Percentiles rank a stretch among this genome's conserved stretches.
Conservation (phyloP, 64 coral and sea anemone genomes). For the Orbicella faveolata region DNA sequence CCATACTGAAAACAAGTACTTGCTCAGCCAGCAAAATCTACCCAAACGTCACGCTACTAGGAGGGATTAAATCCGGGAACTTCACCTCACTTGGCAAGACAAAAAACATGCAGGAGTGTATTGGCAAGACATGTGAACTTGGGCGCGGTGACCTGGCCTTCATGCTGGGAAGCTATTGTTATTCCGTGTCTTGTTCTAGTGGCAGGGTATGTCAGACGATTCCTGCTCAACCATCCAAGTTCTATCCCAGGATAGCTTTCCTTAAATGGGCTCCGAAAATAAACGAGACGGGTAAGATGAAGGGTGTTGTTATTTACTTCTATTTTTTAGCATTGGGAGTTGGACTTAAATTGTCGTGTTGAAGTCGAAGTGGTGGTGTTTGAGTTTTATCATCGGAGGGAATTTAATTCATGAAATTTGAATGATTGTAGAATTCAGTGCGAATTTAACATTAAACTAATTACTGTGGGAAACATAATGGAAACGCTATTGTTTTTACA, state of each 20-base stretch:
- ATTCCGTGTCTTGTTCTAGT: constrained; percentile 78
- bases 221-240: constrained; percentile 87
- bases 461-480: no score
- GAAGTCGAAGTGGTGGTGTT: no score
- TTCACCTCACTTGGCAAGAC: constrained; percentile 82
- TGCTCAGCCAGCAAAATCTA: constrained; percentile 94
- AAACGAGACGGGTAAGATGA: constrained; percentile 87
- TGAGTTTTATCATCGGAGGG: no score
- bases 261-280: constrained; percentile 96
- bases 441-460: no score
- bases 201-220: constrained; percentile 86
- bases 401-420: no score
- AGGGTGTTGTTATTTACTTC: not conserved
- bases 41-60: constrained; percentile 86
- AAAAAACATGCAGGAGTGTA: constrained; percentile 98
- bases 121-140: constrained; percentile 91
- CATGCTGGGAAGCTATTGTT: constrained; percentile 89
- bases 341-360: no score
- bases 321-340: not conserved
- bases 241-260: constrained; percentile 80
- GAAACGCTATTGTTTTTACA: no score
- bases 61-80: constrained; percentile 93
- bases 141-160: constrained; percentile 86
- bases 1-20: constrained; percentile 87
- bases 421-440: no score